Percentiles rank a stretch among this genome's conserved stretches.
phyloP scores from a whole-genome alignment of 1,140 invertebrate species.

The Nasonia giraulti region DNA sequence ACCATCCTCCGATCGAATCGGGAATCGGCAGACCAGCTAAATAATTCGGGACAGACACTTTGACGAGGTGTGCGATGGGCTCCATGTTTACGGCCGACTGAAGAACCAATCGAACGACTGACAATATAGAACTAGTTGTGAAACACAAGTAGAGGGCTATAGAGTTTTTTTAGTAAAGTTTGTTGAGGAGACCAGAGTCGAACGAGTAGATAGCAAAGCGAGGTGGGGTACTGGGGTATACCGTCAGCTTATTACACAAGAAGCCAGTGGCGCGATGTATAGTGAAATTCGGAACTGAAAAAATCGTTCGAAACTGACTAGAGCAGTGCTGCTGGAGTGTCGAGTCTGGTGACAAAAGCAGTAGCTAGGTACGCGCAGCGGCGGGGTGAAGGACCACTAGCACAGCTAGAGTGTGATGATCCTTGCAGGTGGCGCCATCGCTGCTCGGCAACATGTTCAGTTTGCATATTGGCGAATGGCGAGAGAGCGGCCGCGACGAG shows the following conservation, averaged over 20 bases:
- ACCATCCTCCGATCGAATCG: constrained; percentile 85
- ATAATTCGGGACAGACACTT: constrained; percentile 85
- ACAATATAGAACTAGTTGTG: background rate
- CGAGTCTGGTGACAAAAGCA: background rate
- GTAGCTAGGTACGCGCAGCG: background rate
- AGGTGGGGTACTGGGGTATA: no score
- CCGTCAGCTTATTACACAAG: no score
- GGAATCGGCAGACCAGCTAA: constrained; percentile 85
- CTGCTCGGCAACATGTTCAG: constrained; percentile 26
- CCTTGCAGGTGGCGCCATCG: constrained; percentile 62
- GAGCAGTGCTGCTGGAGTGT: background rate
- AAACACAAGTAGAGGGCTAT: background rate
- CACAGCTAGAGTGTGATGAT: background rate
- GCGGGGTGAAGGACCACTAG: constrained; percentile 8
- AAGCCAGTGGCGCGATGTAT: no score
- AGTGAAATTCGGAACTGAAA: background rate
- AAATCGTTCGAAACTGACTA: background rate
- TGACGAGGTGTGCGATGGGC: constrained; percentile 81
- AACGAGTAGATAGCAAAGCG: background rate
- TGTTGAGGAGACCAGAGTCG: background rate
- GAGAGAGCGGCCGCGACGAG: background rate
- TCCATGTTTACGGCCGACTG: constrained; percentile 77
- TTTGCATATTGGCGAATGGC: background rate
- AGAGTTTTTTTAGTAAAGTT: no score
- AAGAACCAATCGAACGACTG: constrained; percentile 52